Base-by-base conservation (phyloP, 2,797 vertebrate species). In the Amniataba percoides region DNA sequence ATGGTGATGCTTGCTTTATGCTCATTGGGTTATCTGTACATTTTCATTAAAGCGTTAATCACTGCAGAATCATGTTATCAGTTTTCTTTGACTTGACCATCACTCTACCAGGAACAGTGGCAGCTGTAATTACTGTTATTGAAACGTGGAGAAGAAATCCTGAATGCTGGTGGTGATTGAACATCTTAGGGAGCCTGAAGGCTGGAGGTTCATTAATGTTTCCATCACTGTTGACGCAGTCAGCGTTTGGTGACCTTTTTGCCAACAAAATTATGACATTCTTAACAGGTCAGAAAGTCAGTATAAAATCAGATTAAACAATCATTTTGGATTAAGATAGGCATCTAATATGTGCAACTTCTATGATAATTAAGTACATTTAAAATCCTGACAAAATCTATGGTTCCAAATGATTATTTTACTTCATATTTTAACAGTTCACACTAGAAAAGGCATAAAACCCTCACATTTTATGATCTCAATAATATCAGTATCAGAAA, bases 31-130 rank as follows among this genome's bases (percentile, higher is more conserved):
- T 71, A 23, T 49, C 80, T 82, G 74, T 81, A 77, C 39, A 60
- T 78, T 87, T 87, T 80, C 52, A 91, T 83, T 93, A 89, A 92
- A 91, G 71, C 1, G 16, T 80, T 87, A 66, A 83, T 88, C 31
- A 52, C 69, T 71, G 56, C 53, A 65, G 53, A 87, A 74, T 78
- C 15, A 2, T 56, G 79, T 81, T 49, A 43, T 60, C 36, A 42
- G 8, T 78, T 78, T 58, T 70, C 69, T 85, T 73, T 81, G 74
- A 77, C 46, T 77, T 65, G 78, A 80, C 57, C 62, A 61, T 83
- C 60, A 27, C 31, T 79, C 75, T 36, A 16, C 58, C 62, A 55
- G 21, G 25, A 63, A 51, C 67, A 69, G 39, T 56, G 23, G 62
- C 64, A 76, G 60, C 73, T 74, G 46, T 87, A 85, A 84, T 85